A percentile compares a stretch with the other conserved stretches of the same genome.
phyloP scores from a whole-genome alignment of 1,140 invertebrate species.

The Heliothis virescens region DNA sequence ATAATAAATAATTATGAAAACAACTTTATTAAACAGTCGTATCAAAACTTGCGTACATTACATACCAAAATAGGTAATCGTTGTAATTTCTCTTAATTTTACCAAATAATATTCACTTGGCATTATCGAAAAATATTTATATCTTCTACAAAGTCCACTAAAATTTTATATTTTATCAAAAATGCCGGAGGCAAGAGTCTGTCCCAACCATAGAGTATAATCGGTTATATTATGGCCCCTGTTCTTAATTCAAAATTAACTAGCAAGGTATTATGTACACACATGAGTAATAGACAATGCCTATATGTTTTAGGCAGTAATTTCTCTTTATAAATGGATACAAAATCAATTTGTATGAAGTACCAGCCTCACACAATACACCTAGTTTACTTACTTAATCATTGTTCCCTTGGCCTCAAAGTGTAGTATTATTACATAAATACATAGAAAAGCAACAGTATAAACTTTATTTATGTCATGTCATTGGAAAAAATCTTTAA shows the following conservation, averaged over 20 bases:
- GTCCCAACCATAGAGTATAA: no score
- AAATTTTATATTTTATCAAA: conserved; percentile 15
- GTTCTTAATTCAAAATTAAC: no score
- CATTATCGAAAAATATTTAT: neutral
- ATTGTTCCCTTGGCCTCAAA: conserved; percentile 71
- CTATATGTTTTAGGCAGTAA: no score
- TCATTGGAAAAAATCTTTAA: conserved; percentile 4
- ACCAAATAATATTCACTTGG: conserved; percentile 12
- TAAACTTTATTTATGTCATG: conserved; percentile 3
- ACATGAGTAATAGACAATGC: no score
- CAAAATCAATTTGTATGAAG: no score
- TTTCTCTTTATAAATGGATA: no score
- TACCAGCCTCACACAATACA: no score
- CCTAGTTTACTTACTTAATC: conserved; percentile 48
- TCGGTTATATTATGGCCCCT: no score
- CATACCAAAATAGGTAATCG: conserved; percentile 35
- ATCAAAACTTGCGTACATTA: conserved; percentile 6
- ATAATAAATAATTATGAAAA: conserved; percentile 38
- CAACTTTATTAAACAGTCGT: neutral
- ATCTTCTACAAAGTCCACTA: neutral
- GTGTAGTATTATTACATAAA: conserved; percentile 51
- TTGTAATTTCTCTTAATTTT: conserved; percentile 30
- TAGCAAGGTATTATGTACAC: no score
- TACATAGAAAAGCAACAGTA: conserved; percentile 65
- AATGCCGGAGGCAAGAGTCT: conserved; percentile 46